phyloP scores from a whole-genome alignment of 2,888 invertebrate species.

The Drosophila hawaiiensis region DNA sequence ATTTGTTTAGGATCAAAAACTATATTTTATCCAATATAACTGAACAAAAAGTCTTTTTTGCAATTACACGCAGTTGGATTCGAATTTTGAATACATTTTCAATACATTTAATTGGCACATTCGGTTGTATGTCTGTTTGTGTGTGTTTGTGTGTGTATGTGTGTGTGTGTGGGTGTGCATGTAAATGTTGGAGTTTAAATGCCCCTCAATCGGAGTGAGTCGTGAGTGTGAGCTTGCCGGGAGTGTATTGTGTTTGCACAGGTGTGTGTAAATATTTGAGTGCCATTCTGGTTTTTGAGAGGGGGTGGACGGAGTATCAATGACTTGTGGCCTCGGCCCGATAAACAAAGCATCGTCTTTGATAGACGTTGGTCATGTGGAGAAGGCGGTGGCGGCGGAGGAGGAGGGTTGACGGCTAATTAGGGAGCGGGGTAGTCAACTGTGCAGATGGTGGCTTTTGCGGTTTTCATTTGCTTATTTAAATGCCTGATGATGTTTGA shows the following conservation, averaged over 20 bases:
- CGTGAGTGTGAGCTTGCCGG: not conserved
- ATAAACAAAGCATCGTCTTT: constrained; percentile 19
- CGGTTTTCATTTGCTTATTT: constrained; percentile 32
- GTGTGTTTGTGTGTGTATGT: not conserved
- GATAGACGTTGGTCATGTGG: not conserved
- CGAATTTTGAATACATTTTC: not conserved
- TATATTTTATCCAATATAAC: not conserved
- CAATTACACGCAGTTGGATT: no score
- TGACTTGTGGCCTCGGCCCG: constrained; percentile 45
- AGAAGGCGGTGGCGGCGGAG: not conserved
- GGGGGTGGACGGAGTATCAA: constrained; percentile 22
- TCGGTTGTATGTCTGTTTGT: not conserved
- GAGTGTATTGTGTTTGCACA: constrained; percentile 20
- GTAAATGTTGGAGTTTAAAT: constrained; percentile 3
- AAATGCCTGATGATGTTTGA: constrained; percentile 14
- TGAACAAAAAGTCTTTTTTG: not conserved
- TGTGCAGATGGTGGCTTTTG: constrained; percentile 41
- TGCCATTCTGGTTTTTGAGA: constrained; percentile 42
- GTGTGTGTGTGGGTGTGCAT: not conserved
- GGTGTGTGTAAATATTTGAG: constrained; percentile 56
- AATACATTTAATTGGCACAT: constrained; percentile 12
- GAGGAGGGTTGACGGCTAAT: constrained; percentile 17
- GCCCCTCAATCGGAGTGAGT: not conserved
- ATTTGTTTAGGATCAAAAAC: not conserved
- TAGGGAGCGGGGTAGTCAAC: constrained; percentile 16